A percentile compares a stretch with the other conserved stretches of the same genome.
These are phyloP conservation scores for Leucophenga montana DNA, from an alignment of 2,888 invertebrate species.

Conservation along the genomic window DNA sequence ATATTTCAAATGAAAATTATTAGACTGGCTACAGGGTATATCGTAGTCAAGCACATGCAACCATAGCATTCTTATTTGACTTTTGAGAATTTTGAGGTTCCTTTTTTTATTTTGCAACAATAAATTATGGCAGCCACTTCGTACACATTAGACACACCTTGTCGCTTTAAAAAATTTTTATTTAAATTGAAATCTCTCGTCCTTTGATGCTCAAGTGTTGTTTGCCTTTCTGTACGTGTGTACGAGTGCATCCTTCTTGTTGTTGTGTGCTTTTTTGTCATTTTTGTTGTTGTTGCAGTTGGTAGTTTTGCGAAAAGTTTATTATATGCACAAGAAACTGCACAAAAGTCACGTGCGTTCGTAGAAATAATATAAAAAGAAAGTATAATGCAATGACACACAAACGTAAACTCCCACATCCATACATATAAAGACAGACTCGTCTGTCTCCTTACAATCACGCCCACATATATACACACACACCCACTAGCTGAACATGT, in stretches of 20 bases:
- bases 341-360: slow-evolving; percentile 60
- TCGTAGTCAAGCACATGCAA: too few species aligned
- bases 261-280: not conserved
- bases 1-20: too few species aligned
- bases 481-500: slow-evolving; percentile 5
- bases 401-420: slow-evolving; percentile 35
- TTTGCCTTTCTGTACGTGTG: slow-evolving; percentile 50
- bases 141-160: not conserved
- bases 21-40: too few species aligned
- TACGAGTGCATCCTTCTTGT: slow-evolving; percentile 11
- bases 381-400: slow-evolving; percentile 5
- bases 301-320: slow-evolving; percentile 47
- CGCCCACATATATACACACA: not conserved
- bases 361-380: not conserved
- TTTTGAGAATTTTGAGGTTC: too few species aligned
- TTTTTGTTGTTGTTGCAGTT: slow-evolving; percentile 12
- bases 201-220: slow-evolving; percentile 65
- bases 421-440: slow-evolving; percentile 4
- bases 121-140: too few species aligned
- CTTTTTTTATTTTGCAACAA: too few species aligned
- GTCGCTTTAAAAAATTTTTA: slow-evolving; percentile 25
- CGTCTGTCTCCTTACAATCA: slow-evolving; percentile 35
- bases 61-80: too few species aligned
- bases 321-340: slow-evolving; percentile 62
- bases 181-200: slow-evolving; percentile 65